Conservation (phyloP, 2,797 vertebrate species). For the Mormyrus hasselquistii region DNA sequence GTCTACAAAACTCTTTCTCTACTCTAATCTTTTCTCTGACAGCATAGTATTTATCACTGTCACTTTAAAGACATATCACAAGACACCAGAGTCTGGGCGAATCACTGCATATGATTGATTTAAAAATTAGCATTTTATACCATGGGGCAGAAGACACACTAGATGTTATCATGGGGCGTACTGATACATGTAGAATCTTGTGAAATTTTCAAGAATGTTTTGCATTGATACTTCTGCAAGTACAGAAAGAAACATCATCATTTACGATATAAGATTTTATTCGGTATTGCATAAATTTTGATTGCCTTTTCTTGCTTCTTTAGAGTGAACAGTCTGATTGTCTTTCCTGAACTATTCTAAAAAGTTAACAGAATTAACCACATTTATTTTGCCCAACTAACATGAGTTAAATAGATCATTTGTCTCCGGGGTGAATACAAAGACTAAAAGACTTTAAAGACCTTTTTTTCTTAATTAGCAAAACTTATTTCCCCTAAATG, state of each 20-base stretch:
- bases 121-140: neutral
- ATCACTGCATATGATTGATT: neutral
- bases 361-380: neutral
- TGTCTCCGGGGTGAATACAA: neutral
- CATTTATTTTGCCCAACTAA: neutral
- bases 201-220: neutral
- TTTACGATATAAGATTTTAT: neutral
- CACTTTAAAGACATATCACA: neutral
- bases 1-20: too few species aligned
- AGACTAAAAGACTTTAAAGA: slow-evolving; percentile 17
- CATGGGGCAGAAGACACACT: neutral
- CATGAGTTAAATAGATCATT: neutral
- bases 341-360: neutral
- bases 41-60: neutral
- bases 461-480: slow-evolving; percentile 35
- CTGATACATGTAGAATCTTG: neutral
- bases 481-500: slow-evolving; percentile 36
- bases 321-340: neutral
- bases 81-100: neutral
- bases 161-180: neutral
- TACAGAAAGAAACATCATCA: neutral
- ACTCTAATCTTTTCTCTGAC: neutral
- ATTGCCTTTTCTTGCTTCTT: neutral
- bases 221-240: neutral
- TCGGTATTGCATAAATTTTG: neutral